phyloP scores from a whole-genome alignment of 2,113 vertebrate species.

The Nibea albiflora region DNA sequence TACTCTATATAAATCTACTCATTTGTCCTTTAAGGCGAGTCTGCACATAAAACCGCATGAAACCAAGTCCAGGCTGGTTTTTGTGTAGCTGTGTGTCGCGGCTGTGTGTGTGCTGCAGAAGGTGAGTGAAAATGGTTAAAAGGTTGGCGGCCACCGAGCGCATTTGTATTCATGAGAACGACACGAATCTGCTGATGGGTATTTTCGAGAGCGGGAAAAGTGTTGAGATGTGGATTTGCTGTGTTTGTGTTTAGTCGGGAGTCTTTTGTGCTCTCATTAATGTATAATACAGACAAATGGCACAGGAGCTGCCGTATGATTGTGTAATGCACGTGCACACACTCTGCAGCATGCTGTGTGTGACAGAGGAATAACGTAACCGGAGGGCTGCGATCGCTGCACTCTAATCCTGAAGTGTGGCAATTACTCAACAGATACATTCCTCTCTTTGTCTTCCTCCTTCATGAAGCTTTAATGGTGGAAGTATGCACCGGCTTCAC shows the following conservation, averaged over 20 bases:
- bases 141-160: neutral
- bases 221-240: slow-evolving; percentile 23
- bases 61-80: too few relatives aligned
- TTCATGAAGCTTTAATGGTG: neutral
- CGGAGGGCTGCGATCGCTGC: slow-evolving; percentile 3
- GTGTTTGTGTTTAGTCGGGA: slow-evolving; percentile 26
- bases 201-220: neutral
- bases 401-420: slow-evolving; percentile 13
- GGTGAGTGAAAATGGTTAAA: neutral
- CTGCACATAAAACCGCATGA: neutral
- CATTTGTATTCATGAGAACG: slow-evolving; percentile 48
- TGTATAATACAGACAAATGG: slow-evolving; percentile 26
- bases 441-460: neutral
- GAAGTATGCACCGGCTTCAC: neutral
- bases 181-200: slow-evolving; percentile 20
- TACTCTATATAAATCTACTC: neutral
- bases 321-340: neutral
- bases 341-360: neutral
- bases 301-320: neutral
- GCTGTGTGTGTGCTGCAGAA: neutral
- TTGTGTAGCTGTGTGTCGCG: neutral
- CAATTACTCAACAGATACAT: neutral
- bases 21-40: slow-evolving; percentile 1
- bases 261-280: slow-evolving; percentile 27
- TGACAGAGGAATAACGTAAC: neutral